A percentile compares a stretch with the other conserved stretches of the same genome.
Evolutionary conservation across 2,113 vertebrate genomes (phyloP).

Genomic region (Tricholaema leucomelas): DNA sequence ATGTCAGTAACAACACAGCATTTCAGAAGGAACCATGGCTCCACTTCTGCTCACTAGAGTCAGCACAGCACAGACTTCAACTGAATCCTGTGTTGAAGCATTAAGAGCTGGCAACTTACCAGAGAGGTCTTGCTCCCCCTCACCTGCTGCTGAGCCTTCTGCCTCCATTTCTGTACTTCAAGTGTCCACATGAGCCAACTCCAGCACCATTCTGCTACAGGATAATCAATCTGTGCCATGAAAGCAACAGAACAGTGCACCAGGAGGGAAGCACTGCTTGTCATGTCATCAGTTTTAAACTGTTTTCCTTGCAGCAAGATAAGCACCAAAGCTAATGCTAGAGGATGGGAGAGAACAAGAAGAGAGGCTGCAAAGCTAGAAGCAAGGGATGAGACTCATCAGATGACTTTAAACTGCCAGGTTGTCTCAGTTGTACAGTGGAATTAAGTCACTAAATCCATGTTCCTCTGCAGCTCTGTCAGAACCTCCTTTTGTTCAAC

Average conservation of each 20-base stretch:
- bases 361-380: background rate
- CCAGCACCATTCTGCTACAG: background rate
- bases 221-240: background rate
- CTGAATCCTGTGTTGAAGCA: background rate
- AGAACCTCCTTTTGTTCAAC: background rate
- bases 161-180: background rate
- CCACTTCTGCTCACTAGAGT: background rate
- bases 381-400: background rate
- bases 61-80: background rate
- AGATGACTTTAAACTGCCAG: background rate
- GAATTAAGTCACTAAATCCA: background rate
- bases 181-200: rapidly evolving
- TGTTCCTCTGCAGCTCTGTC: background rate
- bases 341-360: background rate
- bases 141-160: background rate
- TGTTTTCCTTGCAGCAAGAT: background rate
- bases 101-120: background rate
- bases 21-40: background rate
- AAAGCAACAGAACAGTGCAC: background rate
- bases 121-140: background rate
- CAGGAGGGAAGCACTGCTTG: background rate
- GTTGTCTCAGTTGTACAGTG: background rate
- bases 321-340: background rate
- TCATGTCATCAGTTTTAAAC: background rate
- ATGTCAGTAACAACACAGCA: background rate